phyloP scores from a whole-genome alignment of 2,113 vertebrate species.

The Indicator indicator region DNA sequence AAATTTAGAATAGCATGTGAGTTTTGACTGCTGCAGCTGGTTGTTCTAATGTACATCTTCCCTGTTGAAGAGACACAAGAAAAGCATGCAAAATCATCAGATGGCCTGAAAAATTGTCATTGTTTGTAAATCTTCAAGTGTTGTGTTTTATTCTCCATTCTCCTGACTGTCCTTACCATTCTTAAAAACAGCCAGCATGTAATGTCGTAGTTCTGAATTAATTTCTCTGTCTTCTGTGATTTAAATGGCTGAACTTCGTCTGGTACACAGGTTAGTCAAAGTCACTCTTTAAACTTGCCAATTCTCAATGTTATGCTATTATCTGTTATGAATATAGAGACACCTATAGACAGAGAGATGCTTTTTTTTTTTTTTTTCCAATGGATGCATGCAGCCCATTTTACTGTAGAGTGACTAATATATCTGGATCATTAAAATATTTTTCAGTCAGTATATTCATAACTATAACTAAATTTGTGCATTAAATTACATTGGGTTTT shows the following conservation, averaged over 20 bases:
- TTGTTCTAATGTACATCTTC: not conserved
- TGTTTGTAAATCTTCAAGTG: not conserved
- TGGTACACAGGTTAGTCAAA: not conserved
- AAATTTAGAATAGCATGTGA: not conserved
- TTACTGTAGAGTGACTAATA: constrained; percentile 64
- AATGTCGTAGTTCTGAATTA: constrained; percentile 18
- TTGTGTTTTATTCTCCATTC: not conserved
- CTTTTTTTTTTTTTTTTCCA: not conserved
- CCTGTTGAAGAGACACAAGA: not conserved
- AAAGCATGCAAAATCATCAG: not conserved
- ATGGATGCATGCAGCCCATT: constrained; percentile 40
- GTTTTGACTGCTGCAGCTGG: not conserved
- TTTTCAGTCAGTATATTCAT: constrained; percentile 72
- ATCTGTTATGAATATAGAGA: constrained; percentile 20
- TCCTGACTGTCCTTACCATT: not conserved
- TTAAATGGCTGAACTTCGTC: not conserved
- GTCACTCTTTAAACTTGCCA: not conserved
- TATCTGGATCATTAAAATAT: constrained; percentile 70
- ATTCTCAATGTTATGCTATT: not conserved
- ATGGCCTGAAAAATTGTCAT: not conserved
- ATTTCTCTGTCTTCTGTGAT: constrained; percentile 2
- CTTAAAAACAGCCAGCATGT: constrained; percentile 10
- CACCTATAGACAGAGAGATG: not conserved
- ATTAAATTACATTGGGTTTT: constrained; percentile 45
- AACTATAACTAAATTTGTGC: constrained; percentile 56